Percentiles rank a stretch among this genome's conserved stretches.
phyloP scores from a whole-genome alignment of 2,888 invertebrate genomes.

The Yponomeuta malinellus region DNA sequence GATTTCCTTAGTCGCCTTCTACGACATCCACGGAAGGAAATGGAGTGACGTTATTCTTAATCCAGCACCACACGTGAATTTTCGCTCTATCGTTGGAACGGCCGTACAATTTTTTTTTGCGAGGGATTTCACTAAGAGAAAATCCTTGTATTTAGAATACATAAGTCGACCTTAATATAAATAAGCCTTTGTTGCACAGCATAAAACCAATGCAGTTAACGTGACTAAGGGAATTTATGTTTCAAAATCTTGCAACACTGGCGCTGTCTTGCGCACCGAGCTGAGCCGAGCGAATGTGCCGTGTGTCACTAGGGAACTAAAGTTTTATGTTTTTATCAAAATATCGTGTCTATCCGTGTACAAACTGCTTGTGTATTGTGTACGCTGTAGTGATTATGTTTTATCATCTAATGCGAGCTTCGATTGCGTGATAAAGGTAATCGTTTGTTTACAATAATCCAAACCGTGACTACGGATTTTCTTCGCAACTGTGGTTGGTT shows the following conservation, averaged over 20 bases:
- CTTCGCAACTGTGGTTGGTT: conserved; percentile 26
- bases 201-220: no score
- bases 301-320: conserved; percentile 49
- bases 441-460: conserved; percentile 40
- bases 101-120: no score
- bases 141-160: no score
- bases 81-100: no score
- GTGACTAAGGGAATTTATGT: neutral
- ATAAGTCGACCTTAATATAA: no score
- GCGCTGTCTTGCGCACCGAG: conserved; percentile 25
- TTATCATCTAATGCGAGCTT: conserved; percentile 54
- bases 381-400: conserved; percentile 56
- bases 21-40: no score
- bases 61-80: no score
- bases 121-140: no score
- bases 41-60: no score
- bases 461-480: conserved; percentile 36
- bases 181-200: no score
- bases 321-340: conserved; percentile 58
- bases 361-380: conserved; percentile 13
- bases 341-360: conserved; percentile 27
- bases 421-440: conserved; percentile 68
- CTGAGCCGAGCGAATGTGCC: conserved; percentile 28
- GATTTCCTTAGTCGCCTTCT: no score
- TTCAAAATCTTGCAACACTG: conserved; percentile 42